Evolutionary conservation across 2,888 invertebrate species (phyloP), one percentile per base, ranked within the genome.

Genomic region (Flexamia atlantica): DNA sequence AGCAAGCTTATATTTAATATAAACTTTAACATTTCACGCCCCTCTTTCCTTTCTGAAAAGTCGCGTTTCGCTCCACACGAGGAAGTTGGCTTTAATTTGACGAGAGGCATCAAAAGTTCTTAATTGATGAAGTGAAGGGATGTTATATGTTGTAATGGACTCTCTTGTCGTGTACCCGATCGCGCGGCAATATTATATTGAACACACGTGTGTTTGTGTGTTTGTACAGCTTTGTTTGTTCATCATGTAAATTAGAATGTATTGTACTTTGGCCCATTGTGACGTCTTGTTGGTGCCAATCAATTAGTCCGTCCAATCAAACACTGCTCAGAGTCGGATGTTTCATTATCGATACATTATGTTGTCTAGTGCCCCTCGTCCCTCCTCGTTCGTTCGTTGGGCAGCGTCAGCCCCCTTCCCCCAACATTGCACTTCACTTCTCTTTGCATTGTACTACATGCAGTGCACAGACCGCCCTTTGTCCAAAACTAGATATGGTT

Each of bases 221-320:
- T 50, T 64, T 70, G 70, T 76, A 25, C 74, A 46, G 57, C 32
- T 53, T 50, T 57, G 79, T 79, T 79, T 79, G 79, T 79, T 79
- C 79, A 79, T 79, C 79, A 79, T 79, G 79, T 79, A 79, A 79
- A 79, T 79, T 79, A 79, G 79, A 79, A 79, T 79, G 79, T 79
- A 79, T 79, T 79, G 79, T 79, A 79, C 79, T 79, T 79, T 79
- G 57, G 46, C 79, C 79, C 36, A 79, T 79, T 79, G 79, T 79
- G 79, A 28, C 79, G 79, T 79, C 79, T 79, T 79, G 79, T 57
- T 79, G 79, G 57, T 79, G 20, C 79, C 79, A 79, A 79, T 79
- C 79, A 79, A 79, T 79, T 79, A 79, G 79, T 79, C 46, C 79
- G 79, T 79, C 50, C 79, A 79, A 79, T 79, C 79, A 79, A 79